These are phyloP conservation scores for Spondyliosoma cantharus DNA, from an alignment of 2,797 vertebrate genomes.

Conservation along the genomic window DNA sequence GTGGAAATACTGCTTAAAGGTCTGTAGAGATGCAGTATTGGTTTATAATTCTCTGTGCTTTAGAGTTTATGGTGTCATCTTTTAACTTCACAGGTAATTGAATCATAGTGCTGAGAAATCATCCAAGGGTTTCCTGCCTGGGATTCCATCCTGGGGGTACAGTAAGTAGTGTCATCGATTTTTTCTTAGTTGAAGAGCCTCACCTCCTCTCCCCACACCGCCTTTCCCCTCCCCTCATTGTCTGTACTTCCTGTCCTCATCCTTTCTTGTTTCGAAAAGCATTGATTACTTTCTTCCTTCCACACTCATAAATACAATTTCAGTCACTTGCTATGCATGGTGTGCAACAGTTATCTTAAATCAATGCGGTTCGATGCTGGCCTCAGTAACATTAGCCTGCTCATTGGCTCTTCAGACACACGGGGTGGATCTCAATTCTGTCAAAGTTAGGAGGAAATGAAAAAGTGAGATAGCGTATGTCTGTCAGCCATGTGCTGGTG, in stretches of 20 bases:
- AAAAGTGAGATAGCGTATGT: conserved; percentile 10
- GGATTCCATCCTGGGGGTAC: conserved; percentile 50
- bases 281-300: conserved; percentile 49
- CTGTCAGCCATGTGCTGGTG: conserved; percentile 24
- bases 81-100: conserved; percentile 47
- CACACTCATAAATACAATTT: conserved; percentile 32
- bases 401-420: conserved; percentile 28
- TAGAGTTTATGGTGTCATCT: conserved; percentile 16
- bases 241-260: conserved; percentile 22
- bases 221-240: neutral
- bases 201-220: neutral
- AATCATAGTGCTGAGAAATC: neutral
- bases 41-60: neutral
- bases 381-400: conserved; percentile 17
- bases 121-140: conserved; percentile 8
- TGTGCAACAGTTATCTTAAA: conserved; percentile 5
- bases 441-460: conserved; percentile 35
- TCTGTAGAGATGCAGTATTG: neutral
- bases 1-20: too few relatives aligned
- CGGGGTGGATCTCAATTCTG: conserved; percentile 28
- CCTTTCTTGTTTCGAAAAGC: conserved; percentile 18
- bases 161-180: conserved; percentile 22
- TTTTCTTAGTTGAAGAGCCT: conserved; percentile 11
- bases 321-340: conserved; percentile 15
- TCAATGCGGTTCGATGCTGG: conserved; percentile 12